Conservation (phyloP, 2,113 vertebrate genomes). For the Festucalex cinctus region DNA sequence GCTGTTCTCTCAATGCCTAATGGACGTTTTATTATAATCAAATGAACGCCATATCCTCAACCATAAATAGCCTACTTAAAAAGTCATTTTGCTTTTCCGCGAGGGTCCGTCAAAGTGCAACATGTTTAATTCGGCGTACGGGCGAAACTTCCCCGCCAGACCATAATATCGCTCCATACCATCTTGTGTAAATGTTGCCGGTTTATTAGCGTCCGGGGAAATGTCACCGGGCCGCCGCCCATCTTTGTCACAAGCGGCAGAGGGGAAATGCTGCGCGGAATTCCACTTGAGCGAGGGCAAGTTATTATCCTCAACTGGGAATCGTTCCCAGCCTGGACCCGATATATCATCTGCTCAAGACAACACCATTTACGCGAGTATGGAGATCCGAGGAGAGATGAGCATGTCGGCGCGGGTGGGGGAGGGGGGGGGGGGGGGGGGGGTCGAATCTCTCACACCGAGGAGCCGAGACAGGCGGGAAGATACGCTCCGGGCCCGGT, state of each 20-base stretch:
- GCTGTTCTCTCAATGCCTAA: constrained; percentile 59
- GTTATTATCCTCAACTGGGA: constrained; percentile 39
- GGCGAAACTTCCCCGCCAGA: constrained; percentile 21
- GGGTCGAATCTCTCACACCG: constrained; percentile 73
- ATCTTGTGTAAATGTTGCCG: constrained; percentile 10
- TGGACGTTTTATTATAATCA: constrained; percentile 77
- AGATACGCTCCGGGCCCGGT: constrained; percentile 59
- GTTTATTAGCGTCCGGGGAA: constrained; percentile 16
- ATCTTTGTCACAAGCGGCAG: constrained; percentile 16
- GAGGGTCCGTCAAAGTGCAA: constrained; percentile 65
- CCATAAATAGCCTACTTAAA: constrained; percentile 77
- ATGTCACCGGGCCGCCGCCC: constrained; percentile 17
- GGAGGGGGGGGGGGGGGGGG: constrained; percentile 31
- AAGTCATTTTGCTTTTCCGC: constrained; percentile 65
- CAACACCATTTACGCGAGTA: constrained; percentile 40
- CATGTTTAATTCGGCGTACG: constrained; percentile 72
- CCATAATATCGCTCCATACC: constrained; percentile 32
- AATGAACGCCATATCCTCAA: constrained; percentile 72
- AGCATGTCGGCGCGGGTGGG: constrained; percentile 10
- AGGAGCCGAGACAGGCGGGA: constrained; percentile 66
- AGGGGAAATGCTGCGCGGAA: constrained; percentile 40
- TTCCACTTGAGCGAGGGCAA: constrained; percentile 34
- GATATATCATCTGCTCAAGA: constrained; percentile 49
- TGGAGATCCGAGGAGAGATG: constrained; percentile 39
- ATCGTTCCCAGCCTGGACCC: constrained; percentile 32